These are phyloP conservation scores for Leontopithecus rosalia DNA, from an alignment of 2,797 vertebrate species.

Conservation along the genomic window DNA sequence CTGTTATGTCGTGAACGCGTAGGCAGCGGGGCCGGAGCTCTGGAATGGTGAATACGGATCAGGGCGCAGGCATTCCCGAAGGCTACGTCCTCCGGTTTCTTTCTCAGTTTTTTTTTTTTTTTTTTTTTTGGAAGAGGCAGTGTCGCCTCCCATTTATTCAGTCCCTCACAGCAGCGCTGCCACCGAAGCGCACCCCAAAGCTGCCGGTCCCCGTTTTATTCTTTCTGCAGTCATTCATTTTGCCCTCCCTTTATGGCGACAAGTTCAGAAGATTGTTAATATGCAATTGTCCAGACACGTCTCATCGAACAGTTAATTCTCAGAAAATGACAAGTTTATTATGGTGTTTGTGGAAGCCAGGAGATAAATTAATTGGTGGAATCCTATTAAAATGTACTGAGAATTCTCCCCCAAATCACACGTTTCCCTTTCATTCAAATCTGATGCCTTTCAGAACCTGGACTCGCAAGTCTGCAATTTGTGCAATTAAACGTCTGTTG, in stretches of 20 bases:
- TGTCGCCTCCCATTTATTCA: background rate
- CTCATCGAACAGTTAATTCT: background rate
- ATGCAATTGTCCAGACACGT: background rate
- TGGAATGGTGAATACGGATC: background rate
- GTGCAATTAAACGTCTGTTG: background rate
- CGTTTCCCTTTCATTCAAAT: background rate
- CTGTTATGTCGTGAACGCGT: constrained; percentile 37
- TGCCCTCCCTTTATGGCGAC: background rate
- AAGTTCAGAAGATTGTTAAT: background rate
- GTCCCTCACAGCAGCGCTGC: background rate
- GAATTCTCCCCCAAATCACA: background rate
- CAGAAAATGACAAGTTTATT: background rate
- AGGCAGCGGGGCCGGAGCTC: constrained; percentile 12
- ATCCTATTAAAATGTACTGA: background rate
- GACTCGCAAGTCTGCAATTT: background rate
- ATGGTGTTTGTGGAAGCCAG: background rate
- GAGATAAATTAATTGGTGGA: background rate
- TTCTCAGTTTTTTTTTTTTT: background rate
- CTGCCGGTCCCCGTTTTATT: background rate
- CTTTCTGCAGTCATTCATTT: background rate
- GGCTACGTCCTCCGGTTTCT: background rate
- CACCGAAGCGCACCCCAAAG: background rate
- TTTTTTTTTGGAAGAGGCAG: background rate
- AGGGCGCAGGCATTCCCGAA: background rate
- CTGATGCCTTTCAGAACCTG: background rate